Base-by-base conservation (phyloP, 2,797 vertebrate genomes). In the Enteromius trimaculatus region DNA sequence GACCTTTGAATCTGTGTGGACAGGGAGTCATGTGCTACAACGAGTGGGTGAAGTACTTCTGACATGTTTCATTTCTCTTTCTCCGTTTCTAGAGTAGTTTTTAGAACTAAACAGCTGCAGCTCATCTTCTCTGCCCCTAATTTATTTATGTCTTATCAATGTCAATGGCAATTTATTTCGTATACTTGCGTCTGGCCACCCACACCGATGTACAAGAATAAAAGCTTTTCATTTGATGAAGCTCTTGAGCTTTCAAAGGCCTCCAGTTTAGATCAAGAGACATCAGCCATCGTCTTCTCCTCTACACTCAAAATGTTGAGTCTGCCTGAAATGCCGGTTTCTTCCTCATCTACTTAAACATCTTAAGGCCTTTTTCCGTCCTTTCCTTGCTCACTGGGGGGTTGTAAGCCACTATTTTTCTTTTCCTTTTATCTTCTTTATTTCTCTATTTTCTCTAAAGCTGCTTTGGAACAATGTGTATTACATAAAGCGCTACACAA, bases 161-260 rank as follows among this genome's bases (percentile, higher is more conserved):
- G 81, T 70, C 72, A 66, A 21, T 51, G 72, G 11, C 37, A 60
- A 77, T 77, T 83, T 70, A 60, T 34, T 69, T 77, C 81, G 70
- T 19, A 42, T 42, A 23, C 72, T 58, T 11, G 64, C 17, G 39
- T 77, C 37, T 77, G 75, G 75, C 81, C 64, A 77, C 51, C 81
- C 74, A 77, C 81, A 69, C 65, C n/a, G 65, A 77, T 70, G 64
- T 55, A 47, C 55, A 51, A 14, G 37, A 83, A 44, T 60, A 77
- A 77, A 77, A 77, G 37, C 74, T 77, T 83, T 75, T 83, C 39
- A 60, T 83, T 58, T 47, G 68, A 81, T 81, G 65, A 62, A 70
- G 31, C 51, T 68, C 31, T 51, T 68, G 80, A 75, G 34, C 64
- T 66, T 68, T 82, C 72, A 82, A 76, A 82, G 60, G 60, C 70